Evolutionary conservation across 2,113 vertebrate species (phyloP).

Genomic region (Chloebia gouldiae): DNA sequence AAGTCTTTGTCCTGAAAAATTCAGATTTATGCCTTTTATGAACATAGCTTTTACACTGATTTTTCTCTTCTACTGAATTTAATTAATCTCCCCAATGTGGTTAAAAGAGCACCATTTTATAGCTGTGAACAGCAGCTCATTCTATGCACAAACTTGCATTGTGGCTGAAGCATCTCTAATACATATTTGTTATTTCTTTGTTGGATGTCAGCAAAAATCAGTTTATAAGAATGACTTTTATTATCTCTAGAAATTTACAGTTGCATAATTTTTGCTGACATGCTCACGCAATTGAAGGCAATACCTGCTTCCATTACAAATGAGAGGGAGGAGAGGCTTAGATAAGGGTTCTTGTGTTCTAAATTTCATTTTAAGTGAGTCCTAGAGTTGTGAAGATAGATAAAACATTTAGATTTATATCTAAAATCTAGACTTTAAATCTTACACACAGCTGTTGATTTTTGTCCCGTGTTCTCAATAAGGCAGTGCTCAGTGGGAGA

Average conservation of each 20-base stretch:
- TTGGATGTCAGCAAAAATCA: neutral
- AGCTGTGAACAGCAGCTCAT: neutral
- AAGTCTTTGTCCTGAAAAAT: neutral
- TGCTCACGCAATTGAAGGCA: neutral
- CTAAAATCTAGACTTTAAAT: neutral
- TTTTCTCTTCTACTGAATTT: neutral
- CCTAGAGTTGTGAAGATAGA: neutral
- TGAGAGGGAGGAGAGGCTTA: neutral
- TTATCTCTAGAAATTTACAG: neutral
- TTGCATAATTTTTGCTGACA: neutral
- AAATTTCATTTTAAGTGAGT: neutral
- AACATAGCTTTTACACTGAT: neutral
- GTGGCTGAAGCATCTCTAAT: neutral
- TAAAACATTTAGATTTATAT: neutral
- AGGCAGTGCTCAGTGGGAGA: neutral
- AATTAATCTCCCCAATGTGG: neutral
- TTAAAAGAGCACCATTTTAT: neutral
- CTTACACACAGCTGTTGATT: fast-evolving
- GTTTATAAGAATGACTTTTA: neutral
- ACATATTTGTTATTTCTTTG: neutral
- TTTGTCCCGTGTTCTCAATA: neutral
- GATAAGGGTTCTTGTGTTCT: neutral
- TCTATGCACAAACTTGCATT: neutral
- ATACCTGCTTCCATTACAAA: neutral
- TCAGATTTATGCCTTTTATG: neutral